Evolutionary conservation across 2,888 invertebrate genomes (phyloP).

Genomic region (Carpatolechia fugitivella): DNA sequence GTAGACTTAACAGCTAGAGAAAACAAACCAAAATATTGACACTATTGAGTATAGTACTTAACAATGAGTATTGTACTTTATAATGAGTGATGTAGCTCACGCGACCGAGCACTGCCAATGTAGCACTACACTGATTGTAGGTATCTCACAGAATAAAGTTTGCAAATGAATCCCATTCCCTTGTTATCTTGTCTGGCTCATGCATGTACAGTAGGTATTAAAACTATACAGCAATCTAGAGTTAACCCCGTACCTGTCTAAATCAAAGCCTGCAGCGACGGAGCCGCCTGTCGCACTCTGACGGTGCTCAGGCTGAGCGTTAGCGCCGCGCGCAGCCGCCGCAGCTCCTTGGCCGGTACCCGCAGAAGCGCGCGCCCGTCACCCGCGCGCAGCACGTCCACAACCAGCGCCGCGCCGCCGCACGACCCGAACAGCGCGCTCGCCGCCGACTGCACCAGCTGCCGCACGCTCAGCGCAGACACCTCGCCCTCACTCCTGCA

Average conservation of each 20-base stretch:
- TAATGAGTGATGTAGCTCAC: too few relatives aligned
- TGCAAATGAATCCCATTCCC: too few relatives aligned
- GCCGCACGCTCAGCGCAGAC: slow-evolving; percentile 32
- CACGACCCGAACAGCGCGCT: slow-evolving; percentile 38
- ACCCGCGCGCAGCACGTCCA: slow-evolving; percentile 41
- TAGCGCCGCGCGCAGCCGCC: slow-evolving; percentile 36
- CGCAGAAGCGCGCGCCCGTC: slow-evolving; percentile 59
- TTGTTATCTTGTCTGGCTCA: too few relatives aligned
- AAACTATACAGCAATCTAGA: too few relatives aligned
- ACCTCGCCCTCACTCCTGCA: slow-evolving; percentile 27
- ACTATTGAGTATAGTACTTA: too few relatives aligned
- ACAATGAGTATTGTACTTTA: too few relatives aligned
- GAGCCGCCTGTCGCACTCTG: slow-evolving; percentile 30
- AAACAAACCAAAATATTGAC: too few relatives aligned
- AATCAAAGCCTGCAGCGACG: slow-evolving; percentile 38
- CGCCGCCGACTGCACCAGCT: slow-evolving; percentile 30
- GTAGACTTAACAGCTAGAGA: too few relatives aligned
- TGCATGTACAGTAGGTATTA: too few relatives aligned
- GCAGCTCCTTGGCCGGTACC: slow-evolving; percentile 57
- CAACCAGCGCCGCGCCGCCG: slow-evolving; percentile 32
- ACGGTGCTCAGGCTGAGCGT: slow-evolving; percentile 26
- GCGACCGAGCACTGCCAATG: too few relatives aligned
- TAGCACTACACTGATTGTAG: too few relatives aligned
- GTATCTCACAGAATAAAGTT: too few relatives aligned
- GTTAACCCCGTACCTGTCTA: slow-evolving; percentile 22